Percentiles rank a stretch among this genome's conserved stretches.
phyloP scores from a whole-genome alignment of 1,140 invertebrate species.

The Pemphigus obesinymphae region DNA sequence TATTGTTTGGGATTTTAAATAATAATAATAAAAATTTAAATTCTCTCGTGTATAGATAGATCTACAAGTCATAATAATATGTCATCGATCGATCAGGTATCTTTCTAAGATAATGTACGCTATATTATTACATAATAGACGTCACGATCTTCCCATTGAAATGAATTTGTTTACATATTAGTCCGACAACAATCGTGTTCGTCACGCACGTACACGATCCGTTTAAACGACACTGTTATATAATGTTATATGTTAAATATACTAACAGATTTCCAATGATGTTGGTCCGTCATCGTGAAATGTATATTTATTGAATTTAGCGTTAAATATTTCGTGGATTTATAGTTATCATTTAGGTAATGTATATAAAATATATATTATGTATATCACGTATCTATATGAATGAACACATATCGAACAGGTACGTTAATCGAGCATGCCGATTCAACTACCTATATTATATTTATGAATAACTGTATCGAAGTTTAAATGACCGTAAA shows the following conservation, averaged over 20 bases:
- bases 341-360: no score
- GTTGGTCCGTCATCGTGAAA: not conserved
- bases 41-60: not conserved
- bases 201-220: not conserved
- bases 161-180: not conserved
- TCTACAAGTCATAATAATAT: not conserved
- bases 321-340: not conserved
- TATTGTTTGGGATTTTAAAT: not conserved
- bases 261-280: not conserved
- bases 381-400: no score
- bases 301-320: not conserved
- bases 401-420: no score
- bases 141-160: not conserved
- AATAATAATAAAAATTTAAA: not conserved
- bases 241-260: not conserved
- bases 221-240: not conserved
- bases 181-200: not conserved
- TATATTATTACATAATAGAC: not conserved
- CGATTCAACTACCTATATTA: no score
- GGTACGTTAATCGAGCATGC: no score
- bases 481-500: no score
- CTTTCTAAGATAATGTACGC: not conserved
- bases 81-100: not conserved
- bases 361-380: no score
- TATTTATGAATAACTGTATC: no score